Percentiles rank a stretch among this genome's conserved stretches.
phyloP scores from a whole-genome alignment of 2,113 vertebrate genomes.

The Chamaetylas fuelleborni region DNA sequence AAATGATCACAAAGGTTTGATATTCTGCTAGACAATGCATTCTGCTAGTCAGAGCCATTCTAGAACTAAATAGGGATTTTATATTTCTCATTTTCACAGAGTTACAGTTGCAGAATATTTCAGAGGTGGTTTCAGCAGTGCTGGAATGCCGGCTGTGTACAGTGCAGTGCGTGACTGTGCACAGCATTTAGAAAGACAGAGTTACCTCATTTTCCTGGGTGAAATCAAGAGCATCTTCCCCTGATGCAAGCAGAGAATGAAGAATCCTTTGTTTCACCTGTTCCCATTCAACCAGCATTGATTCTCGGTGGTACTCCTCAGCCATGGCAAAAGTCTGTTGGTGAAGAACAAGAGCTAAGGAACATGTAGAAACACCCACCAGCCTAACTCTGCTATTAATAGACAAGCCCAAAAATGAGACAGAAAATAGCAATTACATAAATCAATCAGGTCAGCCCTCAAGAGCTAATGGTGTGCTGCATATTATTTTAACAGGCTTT shows the following conservation, averaged over 20 bases:
- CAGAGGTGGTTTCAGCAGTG: background rate
- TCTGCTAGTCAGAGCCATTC: background rate
- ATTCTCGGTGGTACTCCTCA: conserved; percentile 95
- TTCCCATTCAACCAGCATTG: conserved; percentile 98
- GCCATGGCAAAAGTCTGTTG: conserved; percentile 93
- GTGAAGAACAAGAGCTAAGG: background rate
- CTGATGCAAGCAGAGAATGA: conserved; percentile 92
- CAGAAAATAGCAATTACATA: background rate
- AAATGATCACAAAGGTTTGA: background rate
- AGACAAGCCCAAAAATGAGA: background rate
- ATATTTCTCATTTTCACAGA: background rate
- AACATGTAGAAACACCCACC: background rate
- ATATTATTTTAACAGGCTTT: background rate
- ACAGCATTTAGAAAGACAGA: background rate
- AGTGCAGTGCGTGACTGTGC: fast-evolving
- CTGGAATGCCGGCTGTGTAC: background rate
- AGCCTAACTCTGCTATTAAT: background rate
- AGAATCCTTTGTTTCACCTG: conserved; percentile 97
- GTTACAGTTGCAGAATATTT: background rate
- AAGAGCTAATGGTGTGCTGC: background rate
- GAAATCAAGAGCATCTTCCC: conserved; percentile 95
- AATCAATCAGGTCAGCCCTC: background rate
- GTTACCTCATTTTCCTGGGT: conserved; percentile 95
- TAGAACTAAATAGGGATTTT: background rate
- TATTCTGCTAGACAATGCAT: background rate